These are phyloP conservation scores for Pseudopipra pipra DNA, from an alignment of 2,113 vertebrate species.

Conservation along the genomic window DNA sequence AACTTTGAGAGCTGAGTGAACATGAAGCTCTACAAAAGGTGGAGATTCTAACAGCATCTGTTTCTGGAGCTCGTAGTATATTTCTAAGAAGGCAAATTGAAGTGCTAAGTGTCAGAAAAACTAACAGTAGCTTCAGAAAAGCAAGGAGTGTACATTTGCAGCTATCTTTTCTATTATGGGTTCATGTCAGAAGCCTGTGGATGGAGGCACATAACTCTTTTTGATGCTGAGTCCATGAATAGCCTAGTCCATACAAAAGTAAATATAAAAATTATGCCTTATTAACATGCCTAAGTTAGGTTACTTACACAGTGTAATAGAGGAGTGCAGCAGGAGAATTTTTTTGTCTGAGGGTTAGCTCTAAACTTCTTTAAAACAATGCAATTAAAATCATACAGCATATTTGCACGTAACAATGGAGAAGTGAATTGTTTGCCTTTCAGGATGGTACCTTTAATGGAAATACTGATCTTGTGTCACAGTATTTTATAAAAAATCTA, in stretches of 20 bases:
- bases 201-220: not conserved
- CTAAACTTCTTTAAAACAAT: not conserved
- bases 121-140: not conserved
- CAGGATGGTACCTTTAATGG: not conserved
- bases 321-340: not conserved
- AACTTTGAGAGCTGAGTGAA: not conserved
- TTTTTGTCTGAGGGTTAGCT: not conserved
- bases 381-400: not conserved
- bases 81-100: not conserved
- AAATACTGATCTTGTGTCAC: not conserved
- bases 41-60: not conserved
- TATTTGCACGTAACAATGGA: not conserved
- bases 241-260: not conserved
- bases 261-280: not conserved
- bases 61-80: not conserved
- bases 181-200: not conserved
- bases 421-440: not conserved
- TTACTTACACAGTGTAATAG: not conserved
- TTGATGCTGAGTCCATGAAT: not conserved
- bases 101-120: not conserved
- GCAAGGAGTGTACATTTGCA: not conserved
- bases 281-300: fast-evolving
- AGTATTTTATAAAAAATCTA: not conserved
- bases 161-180: fast-evolving
- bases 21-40: not conserved